Conservation (phyloP, 2,888 invertebrate species). For the Drosophila antonietae region DNA sequence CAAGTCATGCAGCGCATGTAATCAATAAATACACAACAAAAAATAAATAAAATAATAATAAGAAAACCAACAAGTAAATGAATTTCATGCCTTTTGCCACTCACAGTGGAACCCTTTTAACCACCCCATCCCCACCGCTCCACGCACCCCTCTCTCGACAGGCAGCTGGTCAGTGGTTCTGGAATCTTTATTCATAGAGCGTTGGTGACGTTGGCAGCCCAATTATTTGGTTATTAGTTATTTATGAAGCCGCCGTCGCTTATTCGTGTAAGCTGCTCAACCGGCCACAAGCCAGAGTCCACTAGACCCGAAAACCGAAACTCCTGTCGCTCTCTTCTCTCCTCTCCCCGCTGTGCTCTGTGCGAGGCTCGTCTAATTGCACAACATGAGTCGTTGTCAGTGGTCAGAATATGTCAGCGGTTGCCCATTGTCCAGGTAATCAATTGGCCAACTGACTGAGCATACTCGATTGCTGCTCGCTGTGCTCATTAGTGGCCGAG, state of each 20-base stretch:
- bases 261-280: constrained; percentile 60
- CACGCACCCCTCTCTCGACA: background rate
- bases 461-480: constrained; percentile 42
- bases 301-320: background rate
- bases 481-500: constrained; percentile 30
- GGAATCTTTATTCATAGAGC: constrained; percentile 53
- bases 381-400: constrained; percentile 47
- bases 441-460: constrained; percentile 50
- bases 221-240: constrained; percentile 70
- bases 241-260: constrained; percentile 56
- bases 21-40: constrained; percentile 11
- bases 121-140: too few species aligned
- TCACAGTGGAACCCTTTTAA: background rate
- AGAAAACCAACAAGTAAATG: constrained; percentile 26
- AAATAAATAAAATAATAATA: background rate
- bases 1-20: background rate
- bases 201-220: constrained; percentile 55
- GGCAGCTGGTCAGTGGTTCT: background rate
- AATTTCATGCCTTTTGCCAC: constrained; percentile 35
- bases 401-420: constrained; percentile 23
- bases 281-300: constrained; percentile 34
- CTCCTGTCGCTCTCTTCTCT: background rate
- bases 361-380: constrained; percentile 45
- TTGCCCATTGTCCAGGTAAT: constrained; percentile 59
- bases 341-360: too few species aligned